Evolutionary conservation across 2,113 vertebrate species (phyloP).

Genomic region (Aepyceros melampus): DNA sequence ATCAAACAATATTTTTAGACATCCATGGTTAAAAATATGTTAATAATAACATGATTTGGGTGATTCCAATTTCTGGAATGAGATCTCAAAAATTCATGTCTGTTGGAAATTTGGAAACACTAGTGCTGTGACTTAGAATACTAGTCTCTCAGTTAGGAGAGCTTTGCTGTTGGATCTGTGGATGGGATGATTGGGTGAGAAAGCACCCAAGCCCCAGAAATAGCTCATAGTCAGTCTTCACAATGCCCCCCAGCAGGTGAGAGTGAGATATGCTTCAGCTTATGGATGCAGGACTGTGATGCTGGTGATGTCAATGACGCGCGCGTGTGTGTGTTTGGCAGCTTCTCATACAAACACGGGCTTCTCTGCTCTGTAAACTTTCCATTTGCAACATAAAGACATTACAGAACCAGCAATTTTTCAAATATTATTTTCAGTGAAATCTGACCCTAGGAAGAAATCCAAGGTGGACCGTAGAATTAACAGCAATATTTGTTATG

Average conservation of each 20-base stretch:
- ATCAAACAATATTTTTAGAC: not conserved
- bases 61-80: not conserved
- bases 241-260: not conserved
- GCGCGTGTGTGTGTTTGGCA: not conserved
- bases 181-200: not conserved
- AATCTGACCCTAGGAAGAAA: not conserved
- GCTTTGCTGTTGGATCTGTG: accelerated
- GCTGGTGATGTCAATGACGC: accelerated
- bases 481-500: not conserved
- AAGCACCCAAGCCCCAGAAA: not conserved
- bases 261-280: too few species aligned
- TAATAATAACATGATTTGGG: not conserved
- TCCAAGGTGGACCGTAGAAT: not conserved
- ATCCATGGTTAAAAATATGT: not conserved
- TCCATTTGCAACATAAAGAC: not conserved
- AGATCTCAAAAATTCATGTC: not conserved
- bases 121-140: not conserved
- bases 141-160: not conserved
- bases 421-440: not conserved
- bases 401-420: not conserved
- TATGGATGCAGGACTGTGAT: not conserved
- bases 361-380: not conserved
- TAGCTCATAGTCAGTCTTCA: not conserved
- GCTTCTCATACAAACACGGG: not conserved
- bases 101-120: not conserved